These are phyloP conservation scores for Slavum lentiscoides DNA, from an alignment of 2,888 invertebrate genomes.

Conservation along the genomic window DNA sequence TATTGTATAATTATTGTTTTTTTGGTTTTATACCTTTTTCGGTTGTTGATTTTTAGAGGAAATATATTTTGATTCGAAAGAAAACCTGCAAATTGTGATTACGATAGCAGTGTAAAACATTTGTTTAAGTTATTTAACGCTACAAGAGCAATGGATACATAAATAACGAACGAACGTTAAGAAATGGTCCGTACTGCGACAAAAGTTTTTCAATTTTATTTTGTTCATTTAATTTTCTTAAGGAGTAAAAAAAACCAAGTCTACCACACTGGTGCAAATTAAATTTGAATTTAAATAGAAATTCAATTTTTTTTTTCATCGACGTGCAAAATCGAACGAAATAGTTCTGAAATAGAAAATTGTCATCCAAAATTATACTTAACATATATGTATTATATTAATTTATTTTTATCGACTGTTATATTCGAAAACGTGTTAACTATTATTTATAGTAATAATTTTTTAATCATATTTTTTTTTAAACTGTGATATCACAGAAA, in stretches of 20 bases:
- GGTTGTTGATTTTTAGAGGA: too few species aligned
- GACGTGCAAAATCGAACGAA: background rate
- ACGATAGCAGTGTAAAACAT: too few species aligned
- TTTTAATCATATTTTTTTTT: too few species aligned
- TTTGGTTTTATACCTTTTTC: too few species aligned
- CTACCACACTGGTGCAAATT: background rate
- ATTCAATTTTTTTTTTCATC: background rate
- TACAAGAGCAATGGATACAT: background rate
- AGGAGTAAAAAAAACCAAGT: background rate
- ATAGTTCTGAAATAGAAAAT: background rate
- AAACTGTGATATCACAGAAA: too few species aligned
- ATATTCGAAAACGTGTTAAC: too few species aligned
- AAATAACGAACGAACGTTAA: background rate
- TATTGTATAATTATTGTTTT: too few species aligned
- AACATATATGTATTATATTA: too few species aligned
- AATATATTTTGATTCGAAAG: too few species aligned
- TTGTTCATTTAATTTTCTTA: background rate
- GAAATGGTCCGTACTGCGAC: background rate
- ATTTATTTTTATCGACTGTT: background rate
- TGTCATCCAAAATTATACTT: background rate
- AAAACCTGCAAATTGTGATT: too few species aligned
- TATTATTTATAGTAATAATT: too few species aligned
- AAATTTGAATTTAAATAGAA: background rate
- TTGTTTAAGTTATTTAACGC: background rate
- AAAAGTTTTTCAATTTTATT: conserved; percentile 24